These are phyloP conservation scores for Anastrepha ludens DNA, from an alignment of 1,140 invertebrate species.

Conservation along the genomic window DNA sequence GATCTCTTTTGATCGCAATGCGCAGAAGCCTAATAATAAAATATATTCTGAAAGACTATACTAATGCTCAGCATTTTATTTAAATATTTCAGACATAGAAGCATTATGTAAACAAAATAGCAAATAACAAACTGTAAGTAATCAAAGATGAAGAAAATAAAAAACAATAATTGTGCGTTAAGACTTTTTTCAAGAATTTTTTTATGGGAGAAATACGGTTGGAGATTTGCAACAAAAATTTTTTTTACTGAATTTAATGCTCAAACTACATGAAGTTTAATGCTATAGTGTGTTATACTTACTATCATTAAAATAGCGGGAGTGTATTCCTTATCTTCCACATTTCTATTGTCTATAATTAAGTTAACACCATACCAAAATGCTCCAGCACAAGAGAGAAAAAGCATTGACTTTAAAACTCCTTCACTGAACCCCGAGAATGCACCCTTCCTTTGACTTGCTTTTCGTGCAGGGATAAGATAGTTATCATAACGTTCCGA, in stretches of 20 bases:
- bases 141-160: too few species aligned
- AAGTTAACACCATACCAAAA: constrained; percentile 89
- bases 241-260: too few species aligned
- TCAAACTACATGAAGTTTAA: not conserved
- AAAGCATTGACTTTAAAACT: constrained; percentile 84
- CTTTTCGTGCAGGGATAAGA: constrained; percentile 78
- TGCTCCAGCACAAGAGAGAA: constrained; percentile 83
- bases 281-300: constrained; percentile 59
- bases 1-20: too few species aligned
- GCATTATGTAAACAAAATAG: too few species aligned
- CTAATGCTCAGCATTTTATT: not conserved
- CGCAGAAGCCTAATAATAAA: too few species aligned
- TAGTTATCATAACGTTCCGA: constrained; percentile 79
- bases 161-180: too few species aligned
- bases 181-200: too few species aligned
- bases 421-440: constrained; percentile 81
- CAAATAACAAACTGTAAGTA: too few species aligned
- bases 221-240: too few species aligned
- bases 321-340: constrained; percentile 77
- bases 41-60: too few species aligned
- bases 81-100: too few species aligned
- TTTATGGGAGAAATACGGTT: too few species aligned
- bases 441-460: constrained; percentile 80
- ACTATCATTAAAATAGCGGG: constrained; percentile 82
- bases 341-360: constrained; percentile 77